These are phyloP conservation scores for Nilaparvata lugens DNA, from an alignment of 1,140 invertebrate genomes.

Conservation along the genomic window DNA sequence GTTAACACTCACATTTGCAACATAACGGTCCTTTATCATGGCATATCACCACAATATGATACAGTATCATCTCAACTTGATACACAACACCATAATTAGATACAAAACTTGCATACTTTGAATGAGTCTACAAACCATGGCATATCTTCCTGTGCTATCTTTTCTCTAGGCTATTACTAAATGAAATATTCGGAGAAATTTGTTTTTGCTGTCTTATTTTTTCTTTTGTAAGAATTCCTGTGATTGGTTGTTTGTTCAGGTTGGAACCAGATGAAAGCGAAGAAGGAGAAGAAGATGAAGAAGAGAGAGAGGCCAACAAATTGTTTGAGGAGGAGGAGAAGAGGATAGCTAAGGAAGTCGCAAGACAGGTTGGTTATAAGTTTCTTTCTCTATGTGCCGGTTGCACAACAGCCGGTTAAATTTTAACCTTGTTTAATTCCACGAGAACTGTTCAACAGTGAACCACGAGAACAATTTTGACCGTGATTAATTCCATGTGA, in stretches of 20 bases:
- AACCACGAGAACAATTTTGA: not conserved
- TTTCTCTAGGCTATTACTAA: too few relatives aligned
- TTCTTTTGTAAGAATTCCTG: constrained; percentile 3
- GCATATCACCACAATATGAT: not conserved
- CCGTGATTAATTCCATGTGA: not conserved
- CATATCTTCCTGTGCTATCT: too few relatives aligned
- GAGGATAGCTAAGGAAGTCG: constrained; percentile 39
- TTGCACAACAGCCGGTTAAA: not conserved
- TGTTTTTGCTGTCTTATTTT: constrained; percentile 2
- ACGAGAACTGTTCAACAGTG: too few relatives aligned
- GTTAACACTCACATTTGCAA: too few relatives aligned
- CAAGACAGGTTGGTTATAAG: constrained; percentile 25
- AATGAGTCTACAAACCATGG: too few relatives aligned
- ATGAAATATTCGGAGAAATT: not conserved
- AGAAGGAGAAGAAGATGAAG: constrained; percentile 17
- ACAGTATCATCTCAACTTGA: too few relatives aligned
- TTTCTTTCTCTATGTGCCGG: too few relatives aligned
- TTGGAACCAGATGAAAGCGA: constrained; percentile 23
- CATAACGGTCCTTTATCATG: too few relatives aligned
- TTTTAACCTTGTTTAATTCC: not conserved
- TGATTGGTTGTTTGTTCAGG: constrained; percentile 6
- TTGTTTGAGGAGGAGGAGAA: constrained; percentile 42
- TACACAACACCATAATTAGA: too few relatives aligned
- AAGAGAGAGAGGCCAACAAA: constrained; percentile 28
- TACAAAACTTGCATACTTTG: too few relatives aligned